phyloP scores from a whole-genome alignment of 2,113 vertebrate genomes.

The Channa argus region DNA sequence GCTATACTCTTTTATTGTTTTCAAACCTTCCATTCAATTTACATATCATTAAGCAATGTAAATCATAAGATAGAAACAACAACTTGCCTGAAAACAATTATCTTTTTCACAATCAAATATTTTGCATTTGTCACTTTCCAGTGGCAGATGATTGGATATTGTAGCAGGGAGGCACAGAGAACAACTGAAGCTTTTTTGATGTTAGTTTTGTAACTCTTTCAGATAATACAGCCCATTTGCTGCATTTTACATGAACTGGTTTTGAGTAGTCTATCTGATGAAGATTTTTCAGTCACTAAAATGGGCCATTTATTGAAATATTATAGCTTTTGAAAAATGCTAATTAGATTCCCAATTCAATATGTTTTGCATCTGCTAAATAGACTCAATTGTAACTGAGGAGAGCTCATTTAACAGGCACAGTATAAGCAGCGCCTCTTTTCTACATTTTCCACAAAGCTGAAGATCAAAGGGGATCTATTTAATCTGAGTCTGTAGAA shows the following conservation, averaged over 20 bases:
- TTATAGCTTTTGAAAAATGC: conserved; percentile 38
- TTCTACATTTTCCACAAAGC: conserved; percentile 39
- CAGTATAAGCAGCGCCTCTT: conserved; percentile 33
- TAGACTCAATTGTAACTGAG: conserved; percentile 10
- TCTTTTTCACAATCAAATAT: neutral
- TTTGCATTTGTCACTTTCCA: neutral
- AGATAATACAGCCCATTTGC: conserved; percentile 23
- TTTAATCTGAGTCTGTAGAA: conserved; percentile 22
- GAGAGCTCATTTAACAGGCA: conserved; percentile 43
- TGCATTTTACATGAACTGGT: conserved; percentile 30
- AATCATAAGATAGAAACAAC: no score
- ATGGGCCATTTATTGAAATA: conserved; percentile 1
- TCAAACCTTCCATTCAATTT: neutral
- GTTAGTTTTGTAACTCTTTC: conserved; percentile 10
- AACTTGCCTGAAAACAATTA: neutral
- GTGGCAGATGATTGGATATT: conserved; percentile 9
- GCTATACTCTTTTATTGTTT: conserved; percentile 12
- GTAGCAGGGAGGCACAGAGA: neutral
- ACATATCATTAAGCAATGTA: no score
- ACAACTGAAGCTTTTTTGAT: conserved; percentile 17
- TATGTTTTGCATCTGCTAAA: conserved; percentile 42
- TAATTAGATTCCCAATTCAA: conserved; percentile 42
- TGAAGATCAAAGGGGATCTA: conserved; percentile 37
- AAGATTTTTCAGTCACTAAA: conserved; percentile 22
- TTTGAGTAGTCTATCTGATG: conserved; percentile 25